Conservation (phyloP, 2,797 vertebrate species). For the Threskiornis aethiopicus region DNA sequence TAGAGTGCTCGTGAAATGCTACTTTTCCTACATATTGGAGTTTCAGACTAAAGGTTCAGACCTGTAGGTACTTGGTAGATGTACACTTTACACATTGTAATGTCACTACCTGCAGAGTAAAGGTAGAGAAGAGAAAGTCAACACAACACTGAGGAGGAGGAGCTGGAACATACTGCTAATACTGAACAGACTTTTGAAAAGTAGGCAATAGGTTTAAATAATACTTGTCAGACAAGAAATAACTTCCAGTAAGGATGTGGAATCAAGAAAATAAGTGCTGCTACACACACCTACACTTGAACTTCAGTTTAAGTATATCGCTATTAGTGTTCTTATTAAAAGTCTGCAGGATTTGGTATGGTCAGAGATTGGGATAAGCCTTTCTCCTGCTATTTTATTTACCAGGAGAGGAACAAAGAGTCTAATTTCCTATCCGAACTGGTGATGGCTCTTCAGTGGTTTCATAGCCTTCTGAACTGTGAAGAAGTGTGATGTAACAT, state of each 20-base stretch:
- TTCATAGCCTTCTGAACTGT: background rate
- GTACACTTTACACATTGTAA: background rate
- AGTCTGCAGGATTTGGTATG: background rate
- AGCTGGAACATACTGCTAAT: background rate
- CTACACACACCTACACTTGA: background rate
- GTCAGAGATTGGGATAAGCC: background rate
- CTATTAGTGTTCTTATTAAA: background rate
- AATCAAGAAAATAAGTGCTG: background rate
- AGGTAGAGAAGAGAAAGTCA: background rate
- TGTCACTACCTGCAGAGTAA: background rate
- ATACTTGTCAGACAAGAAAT: background rate
- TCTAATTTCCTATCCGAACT: background rate
- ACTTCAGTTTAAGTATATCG: background rate
- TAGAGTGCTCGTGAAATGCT: rapidly evolving
- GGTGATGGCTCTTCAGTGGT: background rate
- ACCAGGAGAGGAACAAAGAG: background rate
- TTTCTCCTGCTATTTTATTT: background rate
- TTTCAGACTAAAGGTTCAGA: background rate
- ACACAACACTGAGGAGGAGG: background rate
- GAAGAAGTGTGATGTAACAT: background rate
- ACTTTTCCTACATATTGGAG: background rate
- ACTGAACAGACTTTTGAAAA: background rate
- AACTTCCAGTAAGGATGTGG: background rate
- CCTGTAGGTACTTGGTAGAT: background rate
- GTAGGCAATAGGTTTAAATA: background rate